Conservation (phyloP, 2,797 vertebrate species). For the Leptoclinus maculatus region DNA sequence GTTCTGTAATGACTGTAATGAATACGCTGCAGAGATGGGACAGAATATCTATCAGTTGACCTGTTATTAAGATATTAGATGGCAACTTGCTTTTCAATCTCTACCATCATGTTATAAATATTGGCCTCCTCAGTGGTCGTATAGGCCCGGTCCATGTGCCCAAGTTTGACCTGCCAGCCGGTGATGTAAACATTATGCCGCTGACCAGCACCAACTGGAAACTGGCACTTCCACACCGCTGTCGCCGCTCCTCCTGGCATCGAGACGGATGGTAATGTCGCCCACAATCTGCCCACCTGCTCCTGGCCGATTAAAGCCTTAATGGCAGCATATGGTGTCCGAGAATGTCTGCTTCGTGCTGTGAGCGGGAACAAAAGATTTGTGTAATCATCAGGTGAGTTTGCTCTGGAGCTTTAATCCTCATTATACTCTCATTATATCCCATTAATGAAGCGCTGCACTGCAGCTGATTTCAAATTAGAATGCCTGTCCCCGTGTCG, state of each 20-base stretch:
- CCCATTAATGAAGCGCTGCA: constrained; percentile 55
- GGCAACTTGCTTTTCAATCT: background rate
- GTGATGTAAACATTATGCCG: constrained; percentile 12
- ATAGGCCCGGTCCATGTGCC: background rate
- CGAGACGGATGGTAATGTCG: constrained; percentile 57
- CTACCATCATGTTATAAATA: background rate
- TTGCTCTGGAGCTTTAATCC: constrained; percentile 56
- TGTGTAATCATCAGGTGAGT: constrained; percentile 73
- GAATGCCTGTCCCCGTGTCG: background rate
- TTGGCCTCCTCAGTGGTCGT: background rate
- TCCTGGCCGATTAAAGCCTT: constrained; percentile 64
- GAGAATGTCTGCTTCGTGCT: constrained; percentile 47
- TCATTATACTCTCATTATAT: constrained; percentile 71
- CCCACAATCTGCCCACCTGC: constrained; percentile 73
- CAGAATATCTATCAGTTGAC: constrained; percentile 9
- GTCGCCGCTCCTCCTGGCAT: constrained; percentile 38
- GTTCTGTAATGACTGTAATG: constrained; percentile 30
- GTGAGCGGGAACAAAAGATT: constrained; percentile 65
- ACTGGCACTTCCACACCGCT: constrained; percentile 5
- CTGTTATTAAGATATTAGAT: background rate
- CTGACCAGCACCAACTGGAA: constrained; percentile 39
- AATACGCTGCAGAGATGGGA: constrained; percentile 20
- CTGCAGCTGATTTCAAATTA: constrained; percentile 35
- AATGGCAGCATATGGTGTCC: constrained; percentile 78
- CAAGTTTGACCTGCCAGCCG: background rate